Base-by-base conservation (phyloP, 2,888 invertebrate species). In the Oxytorus armatus region DNA sequence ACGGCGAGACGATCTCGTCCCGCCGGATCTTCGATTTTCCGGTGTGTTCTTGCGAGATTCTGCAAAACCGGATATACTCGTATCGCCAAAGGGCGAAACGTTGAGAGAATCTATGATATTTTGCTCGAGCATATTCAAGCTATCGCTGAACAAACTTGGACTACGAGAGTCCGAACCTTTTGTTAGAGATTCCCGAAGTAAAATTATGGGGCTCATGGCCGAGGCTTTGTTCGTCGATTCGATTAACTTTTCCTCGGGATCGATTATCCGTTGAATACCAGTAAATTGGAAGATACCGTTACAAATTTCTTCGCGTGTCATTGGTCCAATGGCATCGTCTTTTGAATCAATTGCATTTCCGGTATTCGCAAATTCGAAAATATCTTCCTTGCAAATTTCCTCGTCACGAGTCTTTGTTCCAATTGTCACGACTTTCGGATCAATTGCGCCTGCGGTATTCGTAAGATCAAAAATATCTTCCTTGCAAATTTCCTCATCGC, bases 91-190 rank as follows among this genome's bases (percentile, higher is more conserved):
- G 8, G 84, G 85, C 8, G 87, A 85, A 10, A 87, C 73, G 55
- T 85, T 82, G 0, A 85, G 47, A n/a, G 87, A 83, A 59, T 87
- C 88, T 7, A 89, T 79, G 14, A 90, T 84, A 76, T 90, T 92
- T 83, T 90, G 92, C 61, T 93, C 92, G 16, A 93, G 87, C 33
- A 93, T 88, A 79, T 93, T 92, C 42, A 94, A 90, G 85, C 94
- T 95, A 59, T 94, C 94, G 83, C 93, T 94, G 87, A 95, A 95
- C 57, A 94, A 87, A 89, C 93, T 93, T 1, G 93, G 93, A 90
- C 93, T 93, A 66, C 93, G 92, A 42, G 92, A 92, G 21, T 78
- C 72, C 1, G 84, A 77, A 4, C 23, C 47, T 53, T 82, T 84
- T 0, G 74, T 16, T 3, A 53, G 0, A 1, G 82, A 77, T 57